Base-by-base conservation (phyloP, 2,888 invertebrate species). In the Helicoverpa assulta region DNA sequence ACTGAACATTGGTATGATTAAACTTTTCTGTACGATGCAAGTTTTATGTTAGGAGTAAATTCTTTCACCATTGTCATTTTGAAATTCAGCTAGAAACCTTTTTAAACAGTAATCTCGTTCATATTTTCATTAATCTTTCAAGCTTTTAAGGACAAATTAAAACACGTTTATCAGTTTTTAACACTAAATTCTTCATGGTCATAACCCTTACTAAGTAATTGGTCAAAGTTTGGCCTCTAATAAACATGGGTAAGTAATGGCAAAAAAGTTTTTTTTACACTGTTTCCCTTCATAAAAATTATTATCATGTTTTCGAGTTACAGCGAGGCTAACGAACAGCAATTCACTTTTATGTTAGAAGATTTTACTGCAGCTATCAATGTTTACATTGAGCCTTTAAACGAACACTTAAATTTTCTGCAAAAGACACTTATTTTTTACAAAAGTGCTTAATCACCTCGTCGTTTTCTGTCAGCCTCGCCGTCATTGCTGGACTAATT, bases 1-100 rank as follows among this genome's bases (percentile, higher is more conserved):
- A 60, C 40, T 54, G 40, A 50, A 50, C 67, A 57, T 51, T 63
- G 33, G 18, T 26, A 51, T 53, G 5, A 40, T 50, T 29, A 16
- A 57, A 47, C 10, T 69, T 50, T 62, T 64, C 14, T 53, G 8
- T 19, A 40, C 55, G 12, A 5, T 7, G 12, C 19, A 40, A 26
- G 19, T 58, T 43, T 55, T 1, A 16, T 56, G 16, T 51, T 19
- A 43, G 10, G 14, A 26, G 12, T 19, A 18, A 5, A 21, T 21
- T 57, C 47, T 16, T 18, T 58, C n/a, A 10, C 14, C 5, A 14
- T 10, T 26, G 33, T 50, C 6, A 47, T 47, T 47, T 47, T 16
- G 5, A n/a, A 47, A 47, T 43, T 47, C 1, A 40, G 14, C 40
- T 12, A 40, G 26, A 4, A 26, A 26, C 26, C 4, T 26, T 26